Conservation (phyloP, 2,888 invertebrate species). For the Agrotis segetum region DNA sequence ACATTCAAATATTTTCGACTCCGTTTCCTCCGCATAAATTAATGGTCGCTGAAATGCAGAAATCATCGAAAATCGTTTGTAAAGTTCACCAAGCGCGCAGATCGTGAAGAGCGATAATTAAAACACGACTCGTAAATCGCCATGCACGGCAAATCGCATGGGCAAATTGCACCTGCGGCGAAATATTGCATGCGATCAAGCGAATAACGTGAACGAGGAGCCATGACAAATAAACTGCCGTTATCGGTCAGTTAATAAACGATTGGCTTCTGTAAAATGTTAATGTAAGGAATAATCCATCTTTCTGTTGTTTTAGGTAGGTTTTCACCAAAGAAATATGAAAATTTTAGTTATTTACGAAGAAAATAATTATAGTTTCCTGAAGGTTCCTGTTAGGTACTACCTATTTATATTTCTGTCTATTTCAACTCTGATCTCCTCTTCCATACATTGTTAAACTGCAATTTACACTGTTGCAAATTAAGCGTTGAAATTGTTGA, state of each 20-base stretch:
- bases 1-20: background rate
- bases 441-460: too few species aligned
- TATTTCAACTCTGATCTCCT: too few species aligned
- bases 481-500: conserved; percentile 8
- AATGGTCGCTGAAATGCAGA: too few species aligned
- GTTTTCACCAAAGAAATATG: too few species aligned
- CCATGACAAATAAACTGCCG: conserved; percentile 56
- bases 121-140: conserved; percentile 36
- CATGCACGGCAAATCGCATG: conserved; percentile 35
- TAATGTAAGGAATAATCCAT: background rate
- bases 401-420: background rate
- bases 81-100: background rate
- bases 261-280: conserved; percentile 26
- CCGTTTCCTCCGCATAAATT: too few species aligned
- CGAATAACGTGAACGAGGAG: conserved; percentile 44
- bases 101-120: background rate
- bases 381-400: background rate
- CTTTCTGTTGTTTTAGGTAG: background rate
- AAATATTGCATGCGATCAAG: conserved; percentile 56
- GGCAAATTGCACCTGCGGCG: conserved; percentile 51
- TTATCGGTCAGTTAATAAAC: conserved; percentile 43
- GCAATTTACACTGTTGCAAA: background rate
- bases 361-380: background rate
- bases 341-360: too few species aligned
- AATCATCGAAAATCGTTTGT: background rate